Base-by-base conservation (phyloP, 2,113 vertebrate genomes). In the Muntiacus muntjak region DNA sequence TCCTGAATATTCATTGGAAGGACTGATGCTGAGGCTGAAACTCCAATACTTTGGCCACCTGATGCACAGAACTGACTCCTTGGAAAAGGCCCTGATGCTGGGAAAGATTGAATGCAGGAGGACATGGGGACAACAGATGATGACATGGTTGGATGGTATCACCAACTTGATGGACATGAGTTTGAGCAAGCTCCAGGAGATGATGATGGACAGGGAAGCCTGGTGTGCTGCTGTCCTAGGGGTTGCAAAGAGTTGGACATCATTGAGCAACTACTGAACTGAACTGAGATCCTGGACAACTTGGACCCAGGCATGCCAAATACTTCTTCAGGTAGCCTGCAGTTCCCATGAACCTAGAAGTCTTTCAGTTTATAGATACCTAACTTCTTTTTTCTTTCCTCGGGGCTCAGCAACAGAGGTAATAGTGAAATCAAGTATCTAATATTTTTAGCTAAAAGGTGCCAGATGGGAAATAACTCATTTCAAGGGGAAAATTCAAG, bases 401-500 rank as follows among this genome's bases (percentile, higher is more conserved):
- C 3, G 7, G 19, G 13, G 19, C 88, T 98, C 21, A 76, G 25
- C 54, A 87, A 60, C 67, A 96, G 64, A 97, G 50, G 43, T 52
- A 97, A 57, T 5, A 96, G 78, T 98, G 58, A 97, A 98, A 97
- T 94, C 83, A 97, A 94, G 40, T 26, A 81, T 64, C 16, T 91
- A 36, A 26, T 96, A 93, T 97, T 98, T 97, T 97, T 95, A 97
- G 90, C 78, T 85, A 79, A 82, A 95, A 88, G 28, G n/a, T 94
- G 82, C 6, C 50, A 93, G 81, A 47, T 96, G 90, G 91, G 26
- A 94, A 85, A 92, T 94, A 90, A 81, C 50, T 92, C 40, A 5
- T 94, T 95, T 94, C 13, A 89, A 86, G 26, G 33, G 58, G 15
- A 97, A 98, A 96, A 94, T 7, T 96, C 58, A 92, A 84, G 85